Evolutionary conservation across 2,113 vertebrate species (phyloP).

Genomic region (Brienomyrus brachyistius): DNA sequence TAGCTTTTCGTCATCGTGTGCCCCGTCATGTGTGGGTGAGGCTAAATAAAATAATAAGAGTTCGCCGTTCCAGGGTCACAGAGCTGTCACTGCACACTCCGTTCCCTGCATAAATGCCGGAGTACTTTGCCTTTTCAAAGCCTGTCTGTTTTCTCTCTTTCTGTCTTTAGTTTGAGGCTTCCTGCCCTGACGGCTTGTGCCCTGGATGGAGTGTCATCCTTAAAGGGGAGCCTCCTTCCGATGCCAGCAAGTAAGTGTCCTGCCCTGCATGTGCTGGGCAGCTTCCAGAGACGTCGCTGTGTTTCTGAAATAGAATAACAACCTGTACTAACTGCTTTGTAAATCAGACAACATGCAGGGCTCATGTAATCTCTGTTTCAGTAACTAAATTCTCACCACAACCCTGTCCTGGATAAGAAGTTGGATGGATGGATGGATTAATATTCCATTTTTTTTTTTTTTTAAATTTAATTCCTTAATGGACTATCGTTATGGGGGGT

Average conservation of each 20-base stretch:
- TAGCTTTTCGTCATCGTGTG: not conserved
- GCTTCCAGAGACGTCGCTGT: not conserved
- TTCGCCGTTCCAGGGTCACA: not conserved
- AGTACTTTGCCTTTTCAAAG: not conserved
- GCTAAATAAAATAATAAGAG: not conserved
- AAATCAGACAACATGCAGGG: not conserved
- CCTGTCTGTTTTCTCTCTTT: not conserved
- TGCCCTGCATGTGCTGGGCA: not conserved
- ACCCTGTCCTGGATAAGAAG: not conserved
- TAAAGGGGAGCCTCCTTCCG: constrained; percentile 55
- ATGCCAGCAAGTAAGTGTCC: constrained; percentile 56
- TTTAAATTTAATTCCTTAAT: not conserved
- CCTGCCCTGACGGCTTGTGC: constrained; percentile 62
- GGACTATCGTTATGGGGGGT: not conserved
- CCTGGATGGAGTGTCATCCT: constrained; percentile 66
- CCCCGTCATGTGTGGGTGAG: not conserved
- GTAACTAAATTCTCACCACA: not conserved
- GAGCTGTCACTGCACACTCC: not conserved
- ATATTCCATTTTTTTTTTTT: not conserved
- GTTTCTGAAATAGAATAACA: not conserved
- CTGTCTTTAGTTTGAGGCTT: constrained; percentile 64
- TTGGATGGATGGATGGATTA: not conserved
- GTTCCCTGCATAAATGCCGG: not conserved
- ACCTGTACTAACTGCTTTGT: not conserved
- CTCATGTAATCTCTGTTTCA: not conserved